Percentiles rank a stretch among this genome's conserved stretches.
Conservation (phyloP, 2,113 vertebrate species). For the Lasiurus cinereus region DNA sequence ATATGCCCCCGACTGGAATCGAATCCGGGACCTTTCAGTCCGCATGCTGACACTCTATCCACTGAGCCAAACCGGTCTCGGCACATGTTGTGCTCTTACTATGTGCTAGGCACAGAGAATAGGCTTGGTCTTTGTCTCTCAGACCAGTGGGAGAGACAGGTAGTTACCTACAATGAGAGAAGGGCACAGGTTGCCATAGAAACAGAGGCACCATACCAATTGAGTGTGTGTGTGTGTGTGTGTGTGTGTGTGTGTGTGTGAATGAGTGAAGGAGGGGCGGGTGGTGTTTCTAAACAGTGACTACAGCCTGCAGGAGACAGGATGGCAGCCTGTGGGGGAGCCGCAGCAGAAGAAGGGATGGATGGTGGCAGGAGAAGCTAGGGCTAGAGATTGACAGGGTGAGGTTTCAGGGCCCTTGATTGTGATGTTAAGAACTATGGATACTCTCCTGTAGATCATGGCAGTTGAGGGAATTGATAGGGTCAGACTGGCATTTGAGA, state of each 20-base stretch:
- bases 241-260: not conserved
- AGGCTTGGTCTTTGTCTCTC: not conserved
- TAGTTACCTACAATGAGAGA: conserved; percentile 20
- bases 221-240: not conserved
- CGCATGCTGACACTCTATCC: too few species aligned
- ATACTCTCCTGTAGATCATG: not conserved
- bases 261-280: not conserved
- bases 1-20: too few species aligned
- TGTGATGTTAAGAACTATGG: not conserved
- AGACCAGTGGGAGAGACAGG: not conserved
- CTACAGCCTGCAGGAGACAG: not conserved
- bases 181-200: conserved; percentile 5
- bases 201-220: not conserved
- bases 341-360: not conserved
- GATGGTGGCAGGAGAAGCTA: not conserved
- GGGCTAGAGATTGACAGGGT: not conserved
- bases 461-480: not conserved
- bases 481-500: not conserved
- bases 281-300: not conserved
- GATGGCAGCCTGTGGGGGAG: not conserved
- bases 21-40: too few species aligned
- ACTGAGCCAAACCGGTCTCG: too few species aligned
- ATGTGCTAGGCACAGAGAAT: not conserved
- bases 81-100: not conserved
- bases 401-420: not conserved